Conservation (phyloP, 2,888 invertebrate species). For the Lysandra coridon region DNA sequence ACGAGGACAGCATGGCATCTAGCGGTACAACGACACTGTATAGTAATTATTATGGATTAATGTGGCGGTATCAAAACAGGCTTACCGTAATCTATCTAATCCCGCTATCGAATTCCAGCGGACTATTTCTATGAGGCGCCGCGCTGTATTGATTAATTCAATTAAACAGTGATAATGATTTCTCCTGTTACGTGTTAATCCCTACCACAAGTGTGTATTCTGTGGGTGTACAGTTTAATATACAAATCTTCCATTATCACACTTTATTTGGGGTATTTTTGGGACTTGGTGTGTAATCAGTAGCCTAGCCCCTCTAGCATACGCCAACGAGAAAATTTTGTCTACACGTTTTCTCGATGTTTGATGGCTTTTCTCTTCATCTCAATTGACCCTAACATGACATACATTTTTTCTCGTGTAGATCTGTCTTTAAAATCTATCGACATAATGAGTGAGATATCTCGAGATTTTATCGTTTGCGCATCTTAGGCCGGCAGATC, state of each 20-base stretch:
- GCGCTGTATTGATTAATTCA: neutral
- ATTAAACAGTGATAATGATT: neutral
- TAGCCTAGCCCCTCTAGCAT: no score
- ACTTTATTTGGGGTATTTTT: neutral
- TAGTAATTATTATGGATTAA: conserved; percentile 33
- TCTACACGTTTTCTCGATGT: no score
- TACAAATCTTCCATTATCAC: neutral
- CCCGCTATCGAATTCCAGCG: conserved; percentile 18
- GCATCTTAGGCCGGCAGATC: no score
- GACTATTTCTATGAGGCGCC: conserved; percentile 5
- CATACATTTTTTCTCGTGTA: no score
- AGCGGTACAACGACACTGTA: conserved; percentile 32
- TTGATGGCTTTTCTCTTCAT: no score
- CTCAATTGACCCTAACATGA: no score
- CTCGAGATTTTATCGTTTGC: no score
- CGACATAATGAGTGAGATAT: no score
- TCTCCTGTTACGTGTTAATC: neutral
- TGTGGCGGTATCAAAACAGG: conserved; percentile 9
- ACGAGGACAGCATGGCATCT: neutral
- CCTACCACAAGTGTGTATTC: neutral
- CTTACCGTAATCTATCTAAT: conserved; percentile 24
- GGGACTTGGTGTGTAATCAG: no score
- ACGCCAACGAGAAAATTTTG: no score
- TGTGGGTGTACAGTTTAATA: no score
- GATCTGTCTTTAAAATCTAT: no score